Evolutionary conservation across 1,140 invertebrate species (phyloP).

Genomic region (Pseudachorutes palmiensis): DNA sequence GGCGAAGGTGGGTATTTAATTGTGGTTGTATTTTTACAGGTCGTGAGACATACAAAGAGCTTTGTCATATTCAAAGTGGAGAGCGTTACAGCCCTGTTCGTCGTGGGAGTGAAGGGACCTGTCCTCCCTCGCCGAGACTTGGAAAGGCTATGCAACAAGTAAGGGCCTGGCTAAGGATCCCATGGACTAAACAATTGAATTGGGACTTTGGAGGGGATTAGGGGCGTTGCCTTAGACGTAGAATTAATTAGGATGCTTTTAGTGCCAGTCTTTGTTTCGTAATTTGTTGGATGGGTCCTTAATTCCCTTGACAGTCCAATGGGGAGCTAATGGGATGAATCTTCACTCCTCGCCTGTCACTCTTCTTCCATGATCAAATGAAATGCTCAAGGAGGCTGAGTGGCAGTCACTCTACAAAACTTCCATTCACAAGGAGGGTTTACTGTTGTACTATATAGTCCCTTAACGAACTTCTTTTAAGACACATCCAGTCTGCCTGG

Average conservation of each 20-base stretch:
- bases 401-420: neutral
- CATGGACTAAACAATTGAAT: slow-evolving; percentile 8
- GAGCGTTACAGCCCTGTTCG: slow-evolving; percentile 84
- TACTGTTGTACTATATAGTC: too few species aligned
- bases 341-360: neutral
- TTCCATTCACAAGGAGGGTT: neutral
- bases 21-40: slow-evolving; percentile 40
- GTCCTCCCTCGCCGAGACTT: slow-evolving; percentile 43
- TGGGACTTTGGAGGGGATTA: neutral
- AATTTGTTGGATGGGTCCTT: neutral
- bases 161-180: slow-evolving; percentile 33
- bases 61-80: slow-evolving; percentile 51
- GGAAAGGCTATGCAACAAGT: slow-evolving; percentile 47
- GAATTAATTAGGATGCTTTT: slow-evolving; percentile 6
- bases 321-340: slow-evolving; percentile 1
- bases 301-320: neutral
- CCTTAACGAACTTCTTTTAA: too few species aligned
- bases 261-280: neutral
- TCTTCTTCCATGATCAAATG: neutral
- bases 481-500: too few species aligned
- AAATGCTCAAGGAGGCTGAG: slow-evolving; percentile 2
- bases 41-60: slow-evolving; percentile 51
- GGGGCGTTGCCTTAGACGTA: neutral
- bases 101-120: slow-evolving; percentile 69
- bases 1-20: neutral